A percentile compares a stretch with the other conserved stretches of the same genome.
These are phyloP conservation scores for Lycocerus yunnanus DNA, from an alignment of 2,888 invertebrate species.

Conservation along the genomic window DNA sequence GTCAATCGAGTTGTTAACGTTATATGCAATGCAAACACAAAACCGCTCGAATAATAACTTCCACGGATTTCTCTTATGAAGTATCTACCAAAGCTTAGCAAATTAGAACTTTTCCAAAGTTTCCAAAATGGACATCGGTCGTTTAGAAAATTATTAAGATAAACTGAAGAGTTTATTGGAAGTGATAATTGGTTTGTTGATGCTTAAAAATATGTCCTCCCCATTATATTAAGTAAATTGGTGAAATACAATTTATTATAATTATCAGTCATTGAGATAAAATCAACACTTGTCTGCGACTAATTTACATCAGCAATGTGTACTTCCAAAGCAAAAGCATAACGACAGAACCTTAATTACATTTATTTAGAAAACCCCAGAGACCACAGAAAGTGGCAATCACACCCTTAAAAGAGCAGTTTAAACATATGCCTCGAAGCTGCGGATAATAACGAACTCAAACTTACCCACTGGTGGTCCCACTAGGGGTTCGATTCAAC, in stretches of 20 bases:
- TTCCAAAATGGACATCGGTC: too few relatives aligned
- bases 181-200: too few relatives aligned
- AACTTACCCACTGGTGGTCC: slow-evolving; percentile 18
- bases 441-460: slow-evolving; percentile 13
- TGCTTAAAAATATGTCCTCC: background rate
- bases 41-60: slow-evolving; percentile 1
- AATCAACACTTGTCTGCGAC: background rate
- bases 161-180: too few relatives aligned
- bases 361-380: slow-evolving; percentile 28
- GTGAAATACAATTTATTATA: background rate
- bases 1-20: slow-evolving; percentile 24
- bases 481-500: slow-evolving; percentile 8
- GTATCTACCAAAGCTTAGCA: background rate
- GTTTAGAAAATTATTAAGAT: too few relatives aligned
- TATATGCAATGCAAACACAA: slow-evolving; percentile 20
- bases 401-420: slow-evolving; percentile 29
- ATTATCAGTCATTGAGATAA: background rate
- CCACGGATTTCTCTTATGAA: background rate
- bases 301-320: slow-evolving; percentile 5
- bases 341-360: slow-evolving; percentile 18
- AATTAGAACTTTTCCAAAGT: background rate
- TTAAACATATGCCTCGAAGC: slow-evolving; percentile 30
- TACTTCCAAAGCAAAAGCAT: background rate
- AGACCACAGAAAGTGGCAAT: slow-evolving; percentile 25
- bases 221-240: too few relatives aligned